Percentiles rank a stretch among this genome's conserved stretches.
Evolutionary conservation across 1,140 invertebrate genomes (phyloP).

Genomic region (Drosophila orosa): DNA sequence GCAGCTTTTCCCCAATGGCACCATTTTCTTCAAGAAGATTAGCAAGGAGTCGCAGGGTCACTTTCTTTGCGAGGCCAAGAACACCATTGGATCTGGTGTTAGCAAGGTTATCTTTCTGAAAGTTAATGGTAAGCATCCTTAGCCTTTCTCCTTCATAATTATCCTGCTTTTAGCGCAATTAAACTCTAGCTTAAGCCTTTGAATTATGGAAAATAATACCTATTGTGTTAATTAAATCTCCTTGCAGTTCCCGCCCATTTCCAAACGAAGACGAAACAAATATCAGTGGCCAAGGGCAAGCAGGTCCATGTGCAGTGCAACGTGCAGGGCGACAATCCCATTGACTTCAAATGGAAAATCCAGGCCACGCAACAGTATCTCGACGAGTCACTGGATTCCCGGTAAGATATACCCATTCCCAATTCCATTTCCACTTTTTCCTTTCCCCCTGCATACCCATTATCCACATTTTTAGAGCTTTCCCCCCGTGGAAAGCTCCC

Average conservation of each 20-base stretch:
- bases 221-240: too few species aligned
- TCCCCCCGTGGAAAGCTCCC: neutral
- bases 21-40: conserved; percentile 91
- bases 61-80: conserved; percentile 96
- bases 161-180: neutral
- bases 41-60: conserved; percentile 94
- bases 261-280: conserved; percentile 90
- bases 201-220: neutral
- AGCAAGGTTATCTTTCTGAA: conserved; percentile 95
- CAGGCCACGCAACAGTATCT: conserved; percentile 87
- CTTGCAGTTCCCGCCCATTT: conserved; percentile 92
- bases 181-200: too few species aligned
- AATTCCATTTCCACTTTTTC: neutral
- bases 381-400: conserved; percentile 88
- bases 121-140: conserved; percentile 89
- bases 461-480: conserved; percentile 5
- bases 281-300: conserved; percentile 90
- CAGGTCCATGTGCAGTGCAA: conserved; percentile 93
- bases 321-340: conserved; percentile 94
- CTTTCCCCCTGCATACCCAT: neutral
- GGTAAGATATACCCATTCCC: conserved; percentile 81
- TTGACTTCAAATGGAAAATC: conserved; percentile 93
- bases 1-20: conserved; percentile 91
- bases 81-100: conserved; percentile 94
- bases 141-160: neutral